Evolutionary conservation across 1,140 invertebrate species (phyloP), one percentile per base, ranked within the genome.

Genomic region (Zaprionus capensis): DNA sequence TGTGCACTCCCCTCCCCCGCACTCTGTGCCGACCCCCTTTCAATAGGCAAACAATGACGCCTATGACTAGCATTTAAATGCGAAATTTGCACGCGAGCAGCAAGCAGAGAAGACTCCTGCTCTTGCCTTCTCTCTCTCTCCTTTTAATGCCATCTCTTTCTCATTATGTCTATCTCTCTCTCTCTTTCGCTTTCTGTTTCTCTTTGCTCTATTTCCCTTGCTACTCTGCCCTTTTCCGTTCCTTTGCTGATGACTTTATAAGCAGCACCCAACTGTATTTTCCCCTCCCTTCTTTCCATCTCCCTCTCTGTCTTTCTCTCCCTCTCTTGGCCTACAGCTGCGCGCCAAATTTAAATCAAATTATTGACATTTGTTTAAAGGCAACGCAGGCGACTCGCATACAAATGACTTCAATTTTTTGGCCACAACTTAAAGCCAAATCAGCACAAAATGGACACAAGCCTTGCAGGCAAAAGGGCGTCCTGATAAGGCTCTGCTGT

Each of bases 331-430:
- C 56, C 20, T 51, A 14, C 20, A 51, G 20, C 57, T 81, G 67
- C 81, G 85, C 71, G 85, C 75, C 75, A 85, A 88, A 90, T 90
- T 90, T 90, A 90, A 90, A 90, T 90, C 85, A 90, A 90, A 90
- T 90, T 90, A 90, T 85, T 90, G 85, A 90, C 85, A 90, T 90
- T 90, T 90, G 81, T 84, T 90, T 90, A 85, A 90, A 87, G 81
- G 69, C 79, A 79, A 66, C 67, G 59, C 73, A 71, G 64, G 55
- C 71, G 85, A 80, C 78, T 90, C 66, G 85, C 79, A 90, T 90
- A 90, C 77, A 82, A 90, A 90, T 90, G 76, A 82, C 74, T 91
- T 77, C 81, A 91, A 74, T 85, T 78, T 80, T 51, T 61, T 26
- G 62, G 65, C 64, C 31, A 15, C 51, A 31, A 26, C 51, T 87